Evolutionary conservation across 2,797 vertebrate species (phyloP).

Genomic region (Adrianichthys oophorus): DNA sequence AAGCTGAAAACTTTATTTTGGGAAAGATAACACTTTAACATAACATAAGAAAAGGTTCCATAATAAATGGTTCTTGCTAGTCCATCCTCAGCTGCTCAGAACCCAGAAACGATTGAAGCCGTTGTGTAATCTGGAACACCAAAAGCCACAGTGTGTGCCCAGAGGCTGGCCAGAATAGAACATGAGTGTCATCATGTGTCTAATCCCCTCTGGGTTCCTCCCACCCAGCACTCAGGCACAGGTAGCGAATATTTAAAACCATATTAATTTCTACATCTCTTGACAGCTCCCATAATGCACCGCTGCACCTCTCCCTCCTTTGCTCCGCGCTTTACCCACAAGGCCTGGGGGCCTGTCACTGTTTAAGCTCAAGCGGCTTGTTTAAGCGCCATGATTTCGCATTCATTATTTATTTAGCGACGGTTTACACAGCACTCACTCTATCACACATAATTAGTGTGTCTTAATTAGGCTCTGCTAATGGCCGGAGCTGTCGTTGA

Average conservation of each 20-base stretch:
- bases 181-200: conserved; percentile 31
- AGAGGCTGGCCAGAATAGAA: conserved; percentile 16
- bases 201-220: conserved; percentile 45
- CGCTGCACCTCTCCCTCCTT: conserved; percentile 36
- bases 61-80: not conserved
- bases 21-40: too few species aligned
- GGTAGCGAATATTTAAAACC: conserved; percentile 68
- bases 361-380: conserved; percentile 69
- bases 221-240: conserved; percentile 44
- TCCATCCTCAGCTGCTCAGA: not conserved
- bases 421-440: conserved; percentile 63
- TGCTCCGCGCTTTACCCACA: conserved; percentile 49
- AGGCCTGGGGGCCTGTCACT: conserved; percentile 52
- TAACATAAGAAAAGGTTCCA: too few species aligned
- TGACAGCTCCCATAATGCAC: conserved; percentile 69
- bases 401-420: conserved; percentile 73
- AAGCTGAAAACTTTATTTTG: not conserved
- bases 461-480: conserved; percentile 76
- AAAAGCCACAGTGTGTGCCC: conserved; percentile 8
- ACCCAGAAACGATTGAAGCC: not conserved
- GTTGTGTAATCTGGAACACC: conserved; percentile 16
- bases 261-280: conserved; percentile 44
- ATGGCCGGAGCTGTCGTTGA: conserved; percentile 69
- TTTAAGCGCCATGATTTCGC: conserved; percentile 73
- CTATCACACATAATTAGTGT: conserved; percentile 80